These are phyloP conservation scores for Papilio glaucus DNA, from an alignment of 1,140 invertebrate species.

Conservation along the genomic window DNA sequence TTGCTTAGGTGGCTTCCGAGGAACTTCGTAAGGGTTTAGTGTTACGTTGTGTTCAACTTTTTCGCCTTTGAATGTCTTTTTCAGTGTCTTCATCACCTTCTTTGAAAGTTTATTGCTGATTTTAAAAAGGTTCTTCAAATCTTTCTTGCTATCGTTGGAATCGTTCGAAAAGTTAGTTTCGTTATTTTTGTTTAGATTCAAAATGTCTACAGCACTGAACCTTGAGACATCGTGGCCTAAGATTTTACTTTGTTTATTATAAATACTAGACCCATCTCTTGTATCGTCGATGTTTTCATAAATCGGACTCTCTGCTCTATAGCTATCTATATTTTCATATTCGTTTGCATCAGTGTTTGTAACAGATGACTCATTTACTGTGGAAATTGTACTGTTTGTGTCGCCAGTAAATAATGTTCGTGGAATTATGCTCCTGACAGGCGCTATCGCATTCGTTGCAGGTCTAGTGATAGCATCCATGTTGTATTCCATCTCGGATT, in stretches of 20 bases:
- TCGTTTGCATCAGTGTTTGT: slow-evolving; percentile 54
- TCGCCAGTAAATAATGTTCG: slow-evolving; percentile 73
- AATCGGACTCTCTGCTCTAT: slow-evolving; percentile 70
- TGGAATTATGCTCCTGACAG: slow-evolving; percentile 59
- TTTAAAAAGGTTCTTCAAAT: slow-evolving; percentile 70
- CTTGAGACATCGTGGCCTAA: slow-evolving; percentile 77
- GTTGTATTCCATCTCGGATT: slow-evolving; percentile 65
- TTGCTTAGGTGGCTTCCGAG: slow-evolving; percentile 66
- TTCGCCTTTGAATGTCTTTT: slow-evolving; percentile 79
- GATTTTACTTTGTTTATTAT: slow-evolving; percentile 81
- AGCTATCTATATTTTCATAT: slow-evolving; percentile 74
- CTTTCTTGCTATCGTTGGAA: slow-evolving; percentile 67
- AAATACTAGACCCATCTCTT: slow-evolving; percentile 42
- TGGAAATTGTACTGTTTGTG: slow-evolving; percentile 76
- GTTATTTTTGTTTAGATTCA: slow-evolving; percentile 71
- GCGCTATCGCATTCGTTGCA: slow-evolving; percentile 37
- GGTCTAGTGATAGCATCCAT: slow-evolving; percentile 52
- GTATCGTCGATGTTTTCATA: slow-evolving; percentile 73
- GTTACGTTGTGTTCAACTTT: slow-evolving; percentile 67
- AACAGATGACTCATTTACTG: slow-evolving; percentile 66
- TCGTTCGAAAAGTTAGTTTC: slow-evolving; percentile 63
- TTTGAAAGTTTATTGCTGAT: slow-evolving; percentile 75
- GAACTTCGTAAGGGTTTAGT: slow-evolving; percentile 80
- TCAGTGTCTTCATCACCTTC: slow-evolving; percentile 79
- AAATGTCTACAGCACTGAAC: slow-evolving; percentile 75